A percentile compares a stretch with the other conserved stretches of the same genome.
Evolutionary conservation across 2,888 invertebrate species (phyloP).

Genomic region (Dasysyrphus tricinctus): DNA sequence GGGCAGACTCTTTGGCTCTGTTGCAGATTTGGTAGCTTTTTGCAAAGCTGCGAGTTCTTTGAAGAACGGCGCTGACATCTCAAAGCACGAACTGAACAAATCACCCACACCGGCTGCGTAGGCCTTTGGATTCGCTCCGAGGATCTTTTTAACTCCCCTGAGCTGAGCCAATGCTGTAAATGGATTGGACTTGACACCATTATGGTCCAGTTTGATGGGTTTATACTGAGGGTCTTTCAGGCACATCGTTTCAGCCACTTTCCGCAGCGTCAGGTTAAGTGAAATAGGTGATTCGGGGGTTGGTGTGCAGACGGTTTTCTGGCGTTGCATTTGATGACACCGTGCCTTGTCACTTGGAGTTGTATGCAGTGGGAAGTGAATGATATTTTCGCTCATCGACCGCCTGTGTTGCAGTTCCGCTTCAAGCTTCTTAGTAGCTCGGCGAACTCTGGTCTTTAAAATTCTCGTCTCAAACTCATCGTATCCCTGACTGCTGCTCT

Average conservation of each 20-base stretch:
- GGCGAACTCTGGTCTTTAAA: conserved; percentile 80
- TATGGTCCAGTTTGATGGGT: conserved; percentile 84
- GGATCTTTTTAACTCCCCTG: conserved; percentile 92
- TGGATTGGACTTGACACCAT: conserved; percentile 86
- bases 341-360: conserved; percentile 90
- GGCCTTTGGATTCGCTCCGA: conserved; percentile 86
- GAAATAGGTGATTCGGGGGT: conserved; percentile 81
- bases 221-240: conserved; percentile 92
- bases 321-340: conserved; percentile 87
- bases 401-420: conserved; percentile 86
- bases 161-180: conserved; percentile 90
- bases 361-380: conserved; percentile 86
- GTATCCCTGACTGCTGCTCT: conserved; percentile 79
- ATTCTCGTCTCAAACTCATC: conserved; percentile 80
- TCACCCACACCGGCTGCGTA: conserved; percentile 84
- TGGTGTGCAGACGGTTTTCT: conserved; percentile 80
- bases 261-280: conserved; percentile 85
- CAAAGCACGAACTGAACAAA: conserved; percentile 90
- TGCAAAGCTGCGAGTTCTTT: conserved; percentile 81
- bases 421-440: conserved; percentile 82
- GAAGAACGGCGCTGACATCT: conserved; percentile 89
- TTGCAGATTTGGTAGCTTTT: conserved; percentile 77
- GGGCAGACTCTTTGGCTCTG: conserved; percentile 84
- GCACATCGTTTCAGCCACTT: conserved; percentile 94
- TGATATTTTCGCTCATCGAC: conserved; percentile 89